Evolutionary conservation across 2,888 invertebrate genomes (phyloP), one percentile per base, ranked within the genome.

Genomic region (Brachyopa scutellaris): DNA sequence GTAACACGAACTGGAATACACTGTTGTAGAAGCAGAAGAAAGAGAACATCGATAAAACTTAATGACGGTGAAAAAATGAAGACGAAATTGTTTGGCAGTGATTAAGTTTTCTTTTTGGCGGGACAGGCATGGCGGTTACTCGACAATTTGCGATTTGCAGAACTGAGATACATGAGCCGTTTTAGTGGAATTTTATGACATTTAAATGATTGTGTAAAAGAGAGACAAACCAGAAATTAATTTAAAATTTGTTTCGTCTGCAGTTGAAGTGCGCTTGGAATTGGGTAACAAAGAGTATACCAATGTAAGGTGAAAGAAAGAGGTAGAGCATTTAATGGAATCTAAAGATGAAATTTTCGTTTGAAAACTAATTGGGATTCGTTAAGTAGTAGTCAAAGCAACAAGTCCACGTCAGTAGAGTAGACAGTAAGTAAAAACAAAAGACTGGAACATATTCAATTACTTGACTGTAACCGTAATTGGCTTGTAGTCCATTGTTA

Each of bases 21-120:
- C 13, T 13, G 3, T 40, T 29, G 19, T 31, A 36, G 40, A n/a
- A 6, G 11, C 33, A 19, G 9, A 8, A 36, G n/a, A 21, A 19
- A 49, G 26, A 15, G 29, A 23, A 15, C 13, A 19, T 57, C 74
- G 62, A 69, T 74, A 57, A 62, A 64, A 70, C 13, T 66, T 61
- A 82, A 82, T 77, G 77, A 49, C 64, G 62, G 55, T 77, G 55
- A 57, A 49, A n/a, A 64, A 73, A 64, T 42, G 73, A 55, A 55
- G 74, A 57, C 64, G 57, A 62, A 57, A 64, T 57, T 40, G 66
- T 40, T 72, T 64, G 74, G 74, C 66, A 49, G 55, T 66, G 74
- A 66, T 66, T 74, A 42, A 53, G 36, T 26, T 70, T 70, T 51
- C 55, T 55, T 55, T 45, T 55, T 59, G 45, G 33, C 53, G 31